Evolutionary conservation across 2,797 vertebrate genomes (phyloP).

Genomic region (Aeoliscus strigatus): DNA sequence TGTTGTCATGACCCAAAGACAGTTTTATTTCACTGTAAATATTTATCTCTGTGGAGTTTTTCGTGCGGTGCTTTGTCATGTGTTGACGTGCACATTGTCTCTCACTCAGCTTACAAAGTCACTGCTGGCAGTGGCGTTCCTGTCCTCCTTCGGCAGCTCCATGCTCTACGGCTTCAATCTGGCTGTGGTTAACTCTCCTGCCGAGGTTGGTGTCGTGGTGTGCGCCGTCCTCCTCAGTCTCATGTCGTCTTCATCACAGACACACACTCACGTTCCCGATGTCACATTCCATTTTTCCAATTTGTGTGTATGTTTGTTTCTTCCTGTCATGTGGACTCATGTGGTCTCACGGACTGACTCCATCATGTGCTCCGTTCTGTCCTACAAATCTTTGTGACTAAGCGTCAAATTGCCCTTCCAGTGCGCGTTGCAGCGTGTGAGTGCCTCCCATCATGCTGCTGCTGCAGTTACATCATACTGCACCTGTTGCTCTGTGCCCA

Average conservation of each 20-base stretch:
- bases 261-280: not conserved
- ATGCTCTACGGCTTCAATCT: conserved; percentile 90
- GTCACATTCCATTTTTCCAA: no score
- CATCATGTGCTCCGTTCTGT: conserved; percentile 26
- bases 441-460: no score
- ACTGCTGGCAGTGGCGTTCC: conserved; percentile 78
- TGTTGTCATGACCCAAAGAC: no score
- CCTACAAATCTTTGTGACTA: conserved; percentile 8
- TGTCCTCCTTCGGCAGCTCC: conserved; percentile 87
- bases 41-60: no score
- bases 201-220: conserved; percentile 71
- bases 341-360: conserved; percentile 29
- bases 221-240: not conserved
- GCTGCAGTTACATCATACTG: no score
- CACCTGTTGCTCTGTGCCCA: no score
- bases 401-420: conserved; percentile 19
- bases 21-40: no score
- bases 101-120: conserved; percentile 76
- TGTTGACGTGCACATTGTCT: no score
- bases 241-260: not conserved
- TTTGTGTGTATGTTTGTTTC: no score
- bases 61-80: no score
- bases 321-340: conserved; percentile 29
- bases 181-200: conserved; percentile 87
- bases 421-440: conserved; percentile 5